A percentile compares a stretch with the other conserved stretches of the same genome.
phyloP scores from a whole-genome alignment of 1,140 invertebrate genomes.

The Aphelenchoides fujianensis region DNA sequence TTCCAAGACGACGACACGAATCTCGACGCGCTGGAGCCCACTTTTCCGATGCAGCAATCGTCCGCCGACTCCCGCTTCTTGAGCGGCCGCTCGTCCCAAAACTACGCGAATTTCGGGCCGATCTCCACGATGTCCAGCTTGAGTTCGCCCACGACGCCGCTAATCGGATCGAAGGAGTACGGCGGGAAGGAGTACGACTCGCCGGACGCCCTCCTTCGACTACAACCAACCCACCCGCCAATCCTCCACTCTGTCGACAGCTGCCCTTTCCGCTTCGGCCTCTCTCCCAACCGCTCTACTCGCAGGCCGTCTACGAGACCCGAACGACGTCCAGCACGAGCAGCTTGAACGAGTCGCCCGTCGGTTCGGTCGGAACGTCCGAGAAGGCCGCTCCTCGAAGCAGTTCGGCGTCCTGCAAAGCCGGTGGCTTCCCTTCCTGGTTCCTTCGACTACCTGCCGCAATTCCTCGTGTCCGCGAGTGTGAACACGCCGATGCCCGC shows the following conservation, averaged over 20 bases:
- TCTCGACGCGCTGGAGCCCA: conserved; percentile 24
- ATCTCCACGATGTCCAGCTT: neutral
- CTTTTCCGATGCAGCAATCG: conserved; percentile 25
- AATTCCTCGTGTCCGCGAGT: conserved; percentile 31
- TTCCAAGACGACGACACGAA: conserved; percentile 23
- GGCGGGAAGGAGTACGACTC: conserved; percentile 2
- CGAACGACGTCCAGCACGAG: neutral
- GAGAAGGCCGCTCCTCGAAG: conserved; percentile 12
- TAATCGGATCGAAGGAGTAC: conserved; percentile 6
- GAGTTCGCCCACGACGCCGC: conserved; percentile 1
- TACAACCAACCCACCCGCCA: conserved; percentile 19
- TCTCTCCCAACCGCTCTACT: conserved; percentile 38
- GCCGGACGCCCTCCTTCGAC: neutral
- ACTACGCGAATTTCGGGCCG: neutral
- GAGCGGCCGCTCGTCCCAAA: neutral
- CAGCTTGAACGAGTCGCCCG: conserved; percentile 9
- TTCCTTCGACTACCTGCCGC: conserved; percentile 32
- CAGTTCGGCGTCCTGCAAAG: neutral
- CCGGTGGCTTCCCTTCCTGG: conserved; percentile 10
- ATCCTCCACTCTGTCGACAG: conserved; percentile 15
- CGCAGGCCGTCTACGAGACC: conserved; percentile 33
- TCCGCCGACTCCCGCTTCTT: conserved; percentile 1
- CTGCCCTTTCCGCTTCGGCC: conserved; percentile 11
- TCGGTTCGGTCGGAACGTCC: neutral
- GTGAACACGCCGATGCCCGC: neutral